phyloP scores from a whole-genome alignment of 2,113 vertebrate genomes.

The Tautogolabrus adspersus region DNA sequence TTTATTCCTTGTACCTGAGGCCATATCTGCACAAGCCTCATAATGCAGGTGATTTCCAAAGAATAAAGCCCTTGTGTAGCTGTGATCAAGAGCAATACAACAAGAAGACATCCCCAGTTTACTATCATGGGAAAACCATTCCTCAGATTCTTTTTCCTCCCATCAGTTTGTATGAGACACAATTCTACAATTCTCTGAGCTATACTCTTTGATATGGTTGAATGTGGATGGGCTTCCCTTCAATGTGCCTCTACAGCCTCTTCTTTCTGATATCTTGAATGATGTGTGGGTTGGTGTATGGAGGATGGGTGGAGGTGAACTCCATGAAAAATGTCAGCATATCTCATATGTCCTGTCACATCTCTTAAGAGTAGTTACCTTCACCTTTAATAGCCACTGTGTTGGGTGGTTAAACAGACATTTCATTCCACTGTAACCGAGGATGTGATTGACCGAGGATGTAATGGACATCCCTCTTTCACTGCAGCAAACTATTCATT shows the following conservation, averaged over 20 bases:
- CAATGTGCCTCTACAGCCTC: neutral
- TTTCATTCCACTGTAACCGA: neutral
- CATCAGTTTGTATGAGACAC: constrained; percentile 8
- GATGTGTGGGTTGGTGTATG: constrained; percentile 9
- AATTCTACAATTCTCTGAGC: constrained; percentile 2
- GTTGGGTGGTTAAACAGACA: constrained; percentile 34
- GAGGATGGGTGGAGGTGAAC: neutral
- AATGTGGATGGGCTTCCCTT: neutral
- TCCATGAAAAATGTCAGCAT: constrained; percentile 36
- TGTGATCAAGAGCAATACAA: constrained; percentile 24
- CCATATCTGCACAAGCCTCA: neutral
- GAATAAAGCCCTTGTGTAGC: constrained; percentile 12
- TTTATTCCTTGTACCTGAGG: constrained; percentile 23
- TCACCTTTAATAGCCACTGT: constrained; percentile 32
- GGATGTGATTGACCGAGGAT: constrained; percentile 1
- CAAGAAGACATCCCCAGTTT: constrained; percentile 11
- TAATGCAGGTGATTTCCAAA: constrained; percentile 11
- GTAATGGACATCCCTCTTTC: neutral
- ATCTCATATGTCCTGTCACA: constrained; percentile 9
- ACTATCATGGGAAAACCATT: constrained; percentile 27
- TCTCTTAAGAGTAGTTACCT: constrained; percentile 28
- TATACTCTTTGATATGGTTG: neutral
- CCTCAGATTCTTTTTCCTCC: constrained; percentile 16
- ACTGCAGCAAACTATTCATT: neutral
- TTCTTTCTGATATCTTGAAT: constrained; percentile 5